phyloP scores from a whole-genome alignment of 2,888 invertebrate genomes.

The Neocrepidodera transversa region DNA sequence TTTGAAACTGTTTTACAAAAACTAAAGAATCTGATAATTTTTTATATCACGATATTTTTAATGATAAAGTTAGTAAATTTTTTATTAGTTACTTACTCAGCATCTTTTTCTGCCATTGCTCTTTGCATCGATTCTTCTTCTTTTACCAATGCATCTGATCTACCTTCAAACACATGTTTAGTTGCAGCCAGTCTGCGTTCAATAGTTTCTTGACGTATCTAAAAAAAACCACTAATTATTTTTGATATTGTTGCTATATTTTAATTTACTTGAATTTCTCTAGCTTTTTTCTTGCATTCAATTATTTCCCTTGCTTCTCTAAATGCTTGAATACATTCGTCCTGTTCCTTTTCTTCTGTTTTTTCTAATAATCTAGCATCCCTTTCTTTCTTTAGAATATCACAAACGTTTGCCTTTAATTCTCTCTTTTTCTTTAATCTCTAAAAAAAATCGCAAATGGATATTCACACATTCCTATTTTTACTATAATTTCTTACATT shows the following conservation, averaged over 20 bases:
- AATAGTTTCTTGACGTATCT: slow-evolving; percentile 42
- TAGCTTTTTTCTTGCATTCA: slow-evolving; percentile 57
- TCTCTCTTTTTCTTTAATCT: slow-evolving; percentile 35
- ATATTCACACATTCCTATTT: no score
- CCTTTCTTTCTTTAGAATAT: slow-evolving; percentile 49
- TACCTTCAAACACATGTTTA: slow-evolving; percentile 58
- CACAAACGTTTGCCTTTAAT: slow-evolving; percentile 22
- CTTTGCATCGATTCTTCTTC: slow-evolving; percentile 59
- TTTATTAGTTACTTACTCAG: slow-evolving; percentile 58
- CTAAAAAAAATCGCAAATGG: no score
- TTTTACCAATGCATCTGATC: slow-evolving; percentile 52
- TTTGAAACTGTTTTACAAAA: no score
- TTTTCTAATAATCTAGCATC: slow-evolving; percentile 51
- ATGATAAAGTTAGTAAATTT: no score
- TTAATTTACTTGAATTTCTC: slow-evolving; percentile 54
- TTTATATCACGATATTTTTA: no score
- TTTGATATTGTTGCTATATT: no score
- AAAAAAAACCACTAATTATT: no score
- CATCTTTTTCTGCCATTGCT: slow-evolving; percentile 62
- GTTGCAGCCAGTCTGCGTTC: slow-evolving; percentile 38
- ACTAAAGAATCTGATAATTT: no score
- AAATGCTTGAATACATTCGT: slow-evolving; percentile 60
- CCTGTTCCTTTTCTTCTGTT: slow-evolving; percentile 60
- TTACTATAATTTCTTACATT: slow-evolving; percentile 43
- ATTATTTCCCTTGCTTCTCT: slow-evolving; percentile 60